Evolutionary conservation across 2,888 invertebrate genomes (phyloP), one percentile per base, ranked within the genome.

Genomic region (Chrysomela aeneicollis): DNA sequence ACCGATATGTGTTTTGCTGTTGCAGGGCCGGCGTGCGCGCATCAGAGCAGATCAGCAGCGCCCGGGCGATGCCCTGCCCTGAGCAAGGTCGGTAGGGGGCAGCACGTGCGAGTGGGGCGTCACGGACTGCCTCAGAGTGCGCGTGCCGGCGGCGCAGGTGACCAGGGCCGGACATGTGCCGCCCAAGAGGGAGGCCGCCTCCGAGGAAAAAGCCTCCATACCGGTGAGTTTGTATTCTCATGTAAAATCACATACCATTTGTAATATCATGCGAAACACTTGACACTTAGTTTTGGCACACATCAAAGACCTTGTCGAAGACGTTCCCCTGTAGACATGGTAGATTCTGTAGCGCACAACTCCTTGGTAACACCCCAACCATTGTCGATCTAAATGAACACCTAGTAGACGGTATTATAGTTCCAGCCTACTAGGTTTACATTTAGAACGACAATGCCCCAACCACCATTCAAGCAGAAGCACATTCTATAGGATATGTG

Each of bases 91-190:
- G 59, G 74, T 73, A 74, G 76, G 75, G 79, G 78, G 80, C 80
- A 78, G 80, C 80, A 80, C 81, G 80, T 80, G 81, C 77, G 79
- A 81, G 78, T 81, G 80, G 80, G 79, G 76, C 68, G 77, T 75
- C 75, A 74, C 76, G 76, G 77, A 81, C 79, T 80, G 82, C 82
- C 81, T 82, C 81, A 82, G 80, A 76, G 82, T 83, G 82, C 82
- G 82, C 78, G 82, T 83, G 76, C 82, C 82, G 80, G 82, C 81
- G 79, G 82, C 82, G 79, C 82, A 82, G 69, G 79, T 82, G 73
- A 80, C 82, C 77, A 82, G 82, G 77, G 82, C 82, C 77, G 82
- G 82, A 79, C 82, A 83, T 82, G 82, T 83, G 81, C 82, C 82
- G 77, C 81, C 82, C 76, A 81, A 82, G 78, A 81, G 82, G 82